Conservation (phyloP, 1,140 invertebrate species). For the Neomicropteryx cornuta region DNA sequence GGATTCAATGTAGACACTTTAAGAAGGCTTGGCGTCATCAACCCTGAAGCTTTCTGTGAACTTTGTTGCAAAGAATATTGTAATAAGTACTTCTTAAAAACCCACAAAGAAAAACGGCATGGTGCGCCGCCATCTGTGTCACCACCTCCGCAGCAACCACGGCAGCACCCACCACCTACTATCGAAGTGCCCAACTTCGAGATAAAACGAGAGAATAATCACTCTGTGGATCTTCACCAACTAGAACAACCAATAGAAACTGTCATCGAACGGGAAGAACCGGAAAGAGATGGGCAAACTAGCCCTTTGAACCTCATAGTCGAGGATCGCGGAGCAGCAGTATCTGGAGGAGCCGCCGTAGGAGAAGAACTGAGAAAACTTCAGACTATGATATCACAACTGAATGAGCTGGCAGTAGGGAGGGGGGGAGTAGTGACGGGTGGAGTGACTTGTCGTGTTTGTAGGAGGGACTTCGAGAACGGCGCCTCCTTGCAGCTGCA, state of each 20-base stretch:
- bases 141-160: constrained; percentile 24
- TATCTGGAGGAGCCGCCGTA: constrained; percentile 42
- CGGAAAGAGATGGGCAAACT: constrained; percentile 29
- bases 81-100: constrained; percentile 88
- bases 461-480: constrained; percentile 50
- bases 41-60: constrained; percentile 85
- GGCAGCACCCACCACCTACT: constrained; percentile 30
- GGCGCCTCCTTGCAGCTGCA: constrained; percentile 45
- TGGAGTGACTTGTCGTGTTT: constrained; percentile 49
- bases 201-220: constrained; percentile 19
- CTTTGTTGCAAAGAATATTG: constrained; percentile 92
- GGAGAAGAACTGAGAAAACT: constrained; percentile 77
- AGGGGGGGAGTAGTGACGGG: constrained; percentile 31
- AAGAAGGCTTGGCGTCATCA: constrained; percentile 65
- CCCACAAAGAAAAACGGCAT: constrained; percentile 81
- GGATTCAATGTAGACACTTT: constrained; percentile 58
- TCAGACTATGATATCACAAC: constrained; percentile 83
- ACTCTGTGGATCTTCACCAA: constrained; percentile 20
- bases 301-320: constrained; percentile 37
- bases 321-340: constrained; percentile 29
- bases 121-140: constrained; percentile 53
- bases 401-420: constrained; percentile 64
- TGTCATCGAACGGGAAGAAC: constrained; percentile 26
- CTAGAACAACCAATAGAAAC: constrained; percentile 13
- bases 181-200: constrained; percentile 27